Conservation (phyloP, 2,797 vertebrate genomes). For the Schizopygopsis pylzovi region DNA sequence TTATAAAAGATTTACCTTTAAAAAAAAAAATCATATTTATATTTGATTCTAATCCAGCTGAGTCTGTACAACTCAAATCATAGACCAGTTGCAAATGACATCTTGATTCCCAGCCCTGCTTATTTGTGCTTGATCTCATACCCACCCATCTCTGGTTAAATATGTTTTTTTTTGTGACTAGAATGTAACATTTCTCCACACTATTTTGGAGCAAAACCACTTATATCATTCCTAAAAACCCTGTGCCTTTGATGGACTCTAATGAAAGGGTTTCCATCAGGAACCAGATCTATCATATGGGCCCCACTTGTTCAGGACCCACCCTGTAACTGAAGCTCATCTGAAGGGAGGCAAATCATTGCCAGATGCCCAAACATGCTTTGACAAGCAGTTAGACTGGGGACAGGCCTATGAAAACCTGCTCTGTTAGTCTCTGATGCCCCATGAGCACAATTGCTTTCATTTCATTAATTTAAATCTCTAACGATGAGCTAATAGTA, state of each 20-base stretch:
- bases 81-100: background rate
- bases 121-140: constrained; percentile 72
- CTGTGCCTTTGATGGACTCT: constrained; percentile 41
- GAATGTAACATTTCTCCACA: constrained; percentile 58
- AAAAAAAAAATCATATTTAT: background rate
- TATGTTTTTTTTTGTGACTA: background rate
- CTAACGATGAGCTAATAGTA: background rate
- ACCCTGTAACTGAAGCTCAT: constrained; percentile 51
- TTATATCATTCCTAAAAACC: constrained; percentile 10
- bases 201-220: constrained; percentile 36
- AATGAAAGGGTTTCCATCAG: constrained; percentile 13
- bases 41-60: background rate
- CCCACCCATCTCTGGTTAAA: constrained; percentile 54
- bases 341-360: constrained; percentile 41
- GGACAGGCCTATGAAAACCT: background rate
- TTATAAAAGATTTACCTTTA: background rate
- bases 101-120: background rate
- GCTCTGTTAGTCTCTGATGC: background rate
- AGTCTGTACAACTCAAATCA: background rate
- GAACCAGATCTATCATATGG: constrained; percentile 12
- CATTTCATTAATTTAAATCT: background rate
- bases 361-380: constrained; percentile 44
- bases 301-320: constrained; percentile 5
- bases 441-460: background rate
- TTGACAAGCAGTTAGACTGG: background rate